Evolutionary conservation across 2,113 vertebrate species (phyloP).

Genomic region (Verasper variegatus): DNA sequence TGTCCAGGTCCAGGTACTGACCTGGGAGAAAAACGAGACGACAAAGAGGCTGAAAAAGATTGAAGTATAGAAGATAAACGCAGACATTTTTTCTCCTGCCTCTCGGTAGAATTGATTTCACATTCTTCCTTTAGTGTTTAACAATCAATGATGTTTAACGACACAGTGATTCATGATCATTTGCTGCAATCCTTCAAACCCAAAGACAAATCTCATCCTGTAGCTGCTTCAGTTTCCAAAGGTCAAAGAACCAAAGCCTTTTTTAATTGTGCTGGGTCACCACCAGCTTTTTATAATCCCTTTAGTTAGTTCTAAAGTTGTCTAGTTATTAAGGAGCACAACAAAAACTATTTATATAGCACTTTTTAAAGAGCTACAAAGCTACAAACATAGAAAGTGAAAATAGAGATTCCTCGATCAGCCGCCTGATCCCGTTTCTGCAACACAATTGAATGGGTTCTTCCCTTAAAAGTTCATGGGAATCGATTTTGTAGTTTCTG

Average conservation of each 20-base stretch:
- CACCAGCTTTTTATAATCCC: background rate
- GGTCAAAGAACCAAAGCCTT: background rate
- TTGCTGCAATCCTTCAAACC: background rate
- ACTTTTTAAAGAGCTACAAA: background rate
- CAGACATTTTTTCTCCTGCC: background rate
- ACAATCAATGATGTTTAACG: background rate
- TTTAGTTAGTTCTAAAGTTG: no score
- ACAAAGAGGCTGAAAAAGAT: background rate
- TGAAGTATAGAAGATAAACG: background rate
- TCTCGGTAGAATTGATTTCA: no score
- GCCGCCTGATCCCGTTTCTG: no score
- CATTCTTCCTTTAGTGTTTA: no score
- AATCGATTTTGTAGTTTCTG: no score
- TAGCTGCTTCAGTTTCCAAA: background rate
- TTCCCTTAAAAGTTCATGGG: no score
- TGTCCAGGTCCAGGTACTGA: conserved; percentile 85
- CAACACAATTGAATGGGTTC: no score
- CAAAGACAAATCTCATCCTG: background rate
- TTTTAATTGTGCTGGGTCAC: background rate
- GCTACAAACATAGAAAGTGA: background rate
- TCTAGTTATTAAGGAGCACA: no score
- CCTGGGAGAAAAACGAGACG: conserved; percentile 67
- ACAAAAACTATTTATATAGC: background rate
- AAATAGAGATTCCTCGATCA: no score
- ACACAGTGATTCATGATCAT: background rate